Evolutionary conservation across 2,797 vertebrate genomes (phyloP).

Genomic region (Aplochiton taeniatus): DNA sequence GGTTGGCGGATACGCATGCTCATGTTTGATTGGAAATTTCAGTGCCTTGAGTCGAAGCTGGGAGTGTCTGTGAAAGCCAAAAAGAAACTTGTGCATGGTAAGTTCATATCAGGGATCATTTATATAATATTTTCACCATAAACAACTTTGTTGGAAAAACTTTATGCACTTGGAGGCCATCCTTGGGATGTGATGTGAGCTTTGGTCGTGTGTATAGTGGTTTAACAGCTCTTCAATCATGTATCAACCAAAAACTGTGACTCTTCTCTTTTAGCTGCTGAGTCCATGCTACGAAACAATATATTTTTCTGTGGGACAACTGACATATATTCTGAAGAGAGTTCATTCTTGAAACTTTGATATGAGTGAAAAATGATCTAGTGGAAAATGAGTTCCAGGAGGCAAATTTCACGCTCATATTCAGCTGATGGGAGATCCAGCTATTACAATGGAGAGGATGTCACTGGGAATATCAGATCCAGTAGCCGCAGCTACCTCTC

Average conservation of each 20-base stretch:
- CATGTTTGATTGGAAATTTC: constrained; percentile 81
- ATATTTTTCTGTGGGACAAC: neutral
- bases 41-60: constrained; percentile 66
- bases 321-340: neutral
- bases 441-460: constrained; percentile 65
- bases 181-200: too few relatives aligned
- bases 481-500: constrained; percentile 85
- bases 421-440: constrained; percentile 68
- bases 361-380: constrained; percentile 10
- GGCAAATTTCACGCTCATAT: constrained; percentile 63
- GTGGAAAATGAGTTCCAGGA: constrained; percentile 76
- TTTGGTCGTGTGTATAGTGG: too few relatives aligned
- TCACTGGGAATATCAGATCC: constrained; percentile 71
- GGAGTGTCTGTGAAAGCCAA: constrained; percentile 63
- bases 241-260: neutral
- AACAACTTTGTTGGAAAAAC: neutral
- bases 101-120: constrained; percentile 40
- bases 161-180: too few relatives aligned
- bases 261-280: constrained; percentile 31
- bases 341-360: constrained; percentile 1
- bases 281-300: constrained; percentile 10
- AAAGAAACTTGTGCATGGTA: constrained; percentile 63
- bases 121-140: constrained; percentile 8
- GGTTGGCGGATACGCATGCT: constrained; percentile 71
- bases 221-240: too few relatives aligned